Evolutionary conservation across 35 echinoderm and acorn worm genomes (phyloP).

Genomic region (Holothuria glaberrima): DNA sequence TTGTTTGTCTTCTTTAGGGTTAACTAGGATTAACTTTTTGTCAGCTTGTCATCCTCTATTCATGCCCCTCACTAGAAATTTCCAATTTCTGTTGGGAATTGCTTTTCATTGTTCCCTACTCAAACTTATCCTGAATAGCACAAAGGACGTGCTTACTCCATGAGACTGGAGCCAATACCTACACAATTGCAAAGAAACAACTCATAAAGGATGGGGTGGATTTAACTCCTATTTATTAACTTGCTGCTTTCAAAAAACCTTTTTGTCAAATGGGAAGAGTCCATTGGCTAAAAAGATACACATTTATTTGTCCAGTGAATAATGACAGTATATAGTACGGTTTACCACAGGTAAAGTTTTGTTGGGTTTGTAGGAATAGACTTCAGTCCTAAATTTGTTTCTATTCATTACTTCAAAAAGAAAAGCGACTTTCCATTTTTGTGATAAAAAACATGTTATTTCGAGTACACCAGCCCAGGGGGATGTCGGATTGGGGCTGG

Average conservation of each 20-base stretch:
- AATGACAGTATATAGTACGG: too few relatives aligned
- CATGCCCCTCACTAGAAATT: neutral
- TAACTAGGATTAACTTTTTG: conserved; percentile 8
- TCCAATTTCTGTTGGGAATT: conserved; percentile 14
- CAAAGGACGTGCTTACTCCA: neutral
- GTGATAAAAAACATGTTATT: too few relatives aligned
- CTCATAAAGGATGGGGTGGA: neutral
- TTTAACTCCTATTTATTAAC: neutral
- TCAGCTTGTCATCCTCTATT: neutral
- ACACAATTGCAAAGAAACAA: neutral
- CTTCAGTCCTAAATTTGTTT: too few relatives aligned
- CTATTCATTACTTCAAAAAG: too few relatives aligned
- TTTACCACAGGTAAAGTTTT: too few relatives aligned
- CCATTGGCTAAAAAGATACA: too few relatives aligned
- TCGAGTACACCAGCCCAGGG: too few relatives aligned
- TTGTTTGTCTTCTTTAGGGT: conserved; percentile 11
- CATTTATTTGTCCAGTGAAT: too few relatives aligned
- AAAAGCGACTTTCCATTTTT: too few relatives aligned
- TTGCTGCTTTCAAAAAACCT: neutral
- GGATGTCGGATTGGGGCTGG: too few relatives aligned
- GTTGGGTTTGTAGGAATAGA: too few relatives aligned
- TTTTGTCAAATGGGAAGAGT: too few relatives aligned
- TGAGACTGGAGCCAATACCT: neutral
- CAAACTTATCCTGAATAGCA: neutral
- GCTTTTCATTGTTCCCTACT: conserved; percentile 19